Conservation (phyloP, 2,113 vertebrate species). For the Scartelaos histophorus region DNA sequence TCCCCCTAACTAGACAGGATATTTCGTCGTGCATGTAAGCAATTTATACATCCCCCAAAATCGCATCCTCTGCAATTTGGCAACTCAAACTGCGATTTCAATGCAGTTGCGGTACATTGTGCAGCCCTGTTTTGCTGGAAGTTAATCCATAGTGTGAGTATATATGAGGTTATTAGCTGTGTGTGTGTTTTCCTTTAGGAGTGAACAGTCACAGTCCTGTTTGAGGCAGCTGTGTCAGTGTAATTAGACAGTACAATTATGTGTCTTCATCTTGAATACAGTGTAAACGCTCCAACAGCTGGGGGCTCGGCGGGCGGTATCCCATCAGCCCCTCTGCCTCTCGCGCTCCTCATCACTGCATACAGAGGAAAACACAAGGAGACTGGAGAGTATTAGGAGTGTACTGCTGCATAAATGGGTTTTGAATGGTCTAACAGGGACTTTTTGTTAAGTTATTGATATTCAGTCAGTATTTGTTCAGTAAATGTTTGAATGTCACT, state of each 20-base stretch:
- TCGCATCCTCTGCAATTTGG: no score
- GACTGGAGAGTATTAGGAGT: background rate
- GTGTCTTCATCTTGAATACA: constrained; percentile 37
- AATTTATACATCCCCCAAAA: no score
- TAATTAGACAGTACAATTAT: constrained; percentile 68
- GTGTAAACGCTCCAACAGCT: constrained; percentile 46
- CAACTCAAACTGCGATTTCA: no score
- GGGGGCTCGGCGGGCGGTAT: constrained; percentile 25
- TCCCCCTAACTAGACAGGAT: no score
- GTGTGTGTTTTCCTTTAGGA: constrained; percentile 18
- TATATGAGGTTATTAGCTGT: constrained; percentile 17
- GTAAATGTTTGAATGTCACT: no score
- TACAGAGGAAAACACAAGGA: constrained; percentile 9
- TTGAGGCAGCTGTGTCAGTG: constrained; percentile 48
- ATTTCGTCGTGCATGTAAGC: no score
- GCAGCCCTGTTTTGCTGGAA: no score
- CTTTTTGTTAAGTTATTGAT: background rate
- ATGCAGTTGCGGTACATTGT: no score
- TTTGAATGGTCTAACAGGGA: background rate
- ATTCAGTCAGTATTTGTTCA: no score
- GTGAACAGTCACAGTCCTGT: constrained; percentile 34
- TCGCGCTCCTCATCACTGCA: constrained; percentile 22
- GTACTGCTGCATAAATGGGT: constrained; percentile 1
- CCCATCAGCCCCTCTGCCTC: constrained; percentile 13
- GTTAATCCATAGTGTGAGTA: background rate